Conservation (phyloP, 2,888 invertebrate species). For the Bellardia bayeri region DNA sequence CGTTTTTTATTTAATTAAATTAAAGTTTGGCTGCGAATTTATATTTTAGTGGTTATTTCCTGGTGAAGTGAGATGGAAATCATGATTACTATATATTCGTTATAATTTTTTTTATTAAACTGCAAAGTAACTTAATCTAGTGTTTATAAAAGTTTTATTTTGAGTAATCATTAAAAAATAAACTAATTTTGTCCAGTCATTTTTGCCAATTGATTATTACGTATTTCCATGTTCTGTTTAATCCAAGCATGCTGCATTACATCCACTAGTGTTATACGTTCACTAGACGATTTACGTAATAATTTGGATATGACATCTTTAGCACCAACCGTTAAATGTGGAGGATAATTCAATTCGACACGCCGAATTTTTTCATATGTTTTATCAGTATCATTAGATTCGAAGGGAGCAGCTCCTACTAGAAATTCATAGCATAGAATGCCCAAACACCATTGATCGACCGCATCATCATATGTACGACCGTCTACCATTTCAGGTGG, state of each 20-base stretch:
- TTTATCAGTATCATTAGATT: conserved; percentile 88
- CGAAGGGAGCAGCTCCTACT: conserved; percentile 97
- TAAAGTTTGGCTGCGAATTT: no score
- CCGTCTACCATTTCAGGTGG: conserved; percentile 98
- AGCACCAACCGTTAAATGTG: conserved; percentile 87
- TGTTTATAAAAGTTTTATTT: background rate
- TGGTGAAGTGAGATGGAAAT: no score
- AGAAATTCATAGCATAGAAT: conserved; percentile 96
- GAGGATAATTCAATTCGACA: conserved; percentile 88
- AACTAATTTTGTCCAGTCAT: background rate
- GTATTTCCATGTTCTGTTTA: conserved; percentile 81
- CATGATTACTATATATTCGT: no score
- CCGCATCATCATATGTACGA: conserved; percentile 91
- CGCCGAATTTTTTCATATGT: conserved; percentile 90
- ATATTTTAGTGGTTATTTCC: no score
- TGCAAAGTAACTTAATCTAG: conserved; percentile 3
- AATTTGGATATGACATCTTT: conserved; percentile 91
- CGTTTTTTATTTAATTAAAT: no score
- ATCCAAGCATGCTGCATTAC: conserved; percentile 89
- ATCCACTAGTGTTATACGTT: conserved; percentile 87
- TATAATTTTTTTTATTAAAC: background rate
- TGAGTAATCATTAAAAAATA: background rate
- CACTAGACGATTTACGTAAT: conserved; percentile 87
- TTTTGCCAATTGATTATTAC: conserved; percentile 77
- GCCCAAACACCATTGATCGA: conserved; percentile 98